These are phyloP conservation scores for Dendronephthya gigantea DNA, from an alignment of 64 coral and sea anemone species.

Conservation along the genomic window DNA sequence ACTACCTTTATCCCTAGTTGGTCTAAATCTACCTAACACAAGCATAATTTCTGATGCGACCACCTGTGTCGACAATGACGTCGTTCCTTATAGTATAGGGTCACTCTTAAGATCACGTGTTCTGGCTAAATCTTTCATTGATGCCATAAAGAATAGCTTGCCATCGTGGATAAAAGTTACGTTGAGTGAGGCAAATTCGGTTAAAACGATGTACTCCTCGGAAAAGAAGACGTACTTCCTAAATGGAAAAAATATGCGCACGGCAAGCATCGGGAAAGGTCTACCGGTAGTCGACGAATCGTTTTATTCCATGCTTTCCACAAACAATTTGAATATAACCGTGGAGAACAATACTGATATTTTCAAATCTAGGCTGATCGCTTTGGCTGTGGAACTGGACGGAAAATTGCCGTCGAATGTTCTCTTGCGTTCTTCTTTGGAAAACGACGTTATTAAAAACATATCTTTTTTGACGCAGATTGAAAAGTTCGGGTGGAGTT, in stretches of 20 bases:
- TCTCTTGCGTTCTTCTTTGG: neutral
- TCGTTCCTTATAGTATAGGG: neutral
- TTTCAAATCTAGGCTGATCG: neutral
- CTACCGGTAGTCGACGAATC: neutral
- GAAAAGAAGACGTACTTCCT: neutral
- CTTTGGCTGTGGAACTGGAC: neutral
- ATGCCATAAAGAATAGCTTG: neutral
- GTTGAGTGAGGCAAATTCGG: neutral
- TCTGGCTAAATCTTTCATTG: neutral
- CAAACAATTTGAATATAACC: neutral
- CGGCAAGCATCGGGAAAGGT: neutral
- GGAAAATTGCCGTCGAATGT: neutral
- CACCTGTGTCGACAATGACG: neutral
- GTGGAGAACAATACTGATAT: neutral
- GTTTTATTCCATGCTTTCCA: neutral
- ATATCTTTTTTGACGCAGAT: neutral
- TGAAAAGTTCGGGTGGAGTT: neutral
- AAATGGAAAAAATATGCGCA: neutral
- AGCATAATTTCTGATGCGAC: neutral
- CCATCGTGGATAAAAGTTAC: neutral
- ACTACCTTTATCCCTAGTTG: neutral
- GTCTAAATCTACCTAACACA: neutral
- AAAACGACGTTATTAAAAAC: neutral
- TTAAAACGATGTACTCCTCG: neutral
- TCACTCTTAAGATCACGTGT: neutral